phyloP scores from a whole-genome alignment of 2,888 invertebrate genomes.

The Automeris io region DNA sequence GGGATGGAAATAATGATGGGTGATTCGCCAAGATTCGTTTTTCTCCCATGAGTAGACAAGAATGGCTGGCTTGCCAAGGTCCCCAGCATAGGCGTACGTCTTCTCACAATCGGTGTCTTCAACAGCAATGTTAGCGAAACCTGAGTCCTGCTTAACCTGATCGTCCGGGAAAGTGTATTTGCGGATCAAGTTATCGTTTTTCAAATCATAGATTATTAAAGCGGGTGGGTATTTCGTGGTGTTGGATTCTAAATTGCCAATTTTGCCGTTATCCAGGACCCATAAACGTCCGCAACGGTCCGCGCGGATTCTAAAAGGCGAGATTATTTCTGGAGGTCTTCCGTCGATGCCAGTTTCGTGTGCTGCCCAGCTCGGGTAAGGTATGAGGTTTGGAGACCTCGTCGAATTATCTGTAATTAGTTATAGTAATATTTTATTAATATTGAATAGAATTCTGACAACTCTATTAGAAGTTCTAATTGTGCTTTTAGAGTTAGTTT shows the following conservation, averaged over 20 bases:
- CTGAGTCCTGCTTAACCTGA: constrained; percentile 81
- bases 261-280: constrained; percentile 86
- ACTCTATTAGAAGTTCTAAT: too few species aligned
- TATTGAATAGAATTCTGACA: too few species aligned
- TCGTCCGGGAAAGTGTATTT: constrained; percentile 79
- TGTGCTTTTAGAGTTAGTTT: too few species aligned
- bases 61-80: constrained; percentile 81
- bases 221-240: constrained; percentile 76
- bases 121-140: constrained; percentile 85
- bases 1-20: constrained; percentile 82
- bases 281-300: constrained; percentile 87
- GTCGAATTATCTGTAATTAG: constrained; percentile 78
- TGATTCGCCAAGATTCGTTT: constrained; percentile 84
- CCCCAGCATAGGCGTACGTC: constrained; percentile 84
- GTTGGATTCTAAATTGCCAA: constrained; percentile 73
- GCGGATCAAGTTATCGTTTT: constrained; percentile 81
- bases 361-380: constrained; percentile 88
- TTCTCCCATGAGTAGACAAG: constrained; percentile 86
- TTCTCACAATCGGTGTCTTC: constrained; percentile 85
- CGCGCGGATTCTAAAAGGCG: constrained; percentile 83
- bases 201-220: constrained; percentile 83
- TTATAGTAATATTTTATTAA: constrained; percentile 3
- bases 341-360: constrained; percentile 76
- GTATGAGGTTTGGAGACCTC: constrained; percentile 82
- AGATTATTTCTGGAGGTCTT: constrained; percentile 81